Evolutionary conservation across 2,888 invertebrate species (phyloP).

Genomic region (Cerastis rubricosa): DNA sequence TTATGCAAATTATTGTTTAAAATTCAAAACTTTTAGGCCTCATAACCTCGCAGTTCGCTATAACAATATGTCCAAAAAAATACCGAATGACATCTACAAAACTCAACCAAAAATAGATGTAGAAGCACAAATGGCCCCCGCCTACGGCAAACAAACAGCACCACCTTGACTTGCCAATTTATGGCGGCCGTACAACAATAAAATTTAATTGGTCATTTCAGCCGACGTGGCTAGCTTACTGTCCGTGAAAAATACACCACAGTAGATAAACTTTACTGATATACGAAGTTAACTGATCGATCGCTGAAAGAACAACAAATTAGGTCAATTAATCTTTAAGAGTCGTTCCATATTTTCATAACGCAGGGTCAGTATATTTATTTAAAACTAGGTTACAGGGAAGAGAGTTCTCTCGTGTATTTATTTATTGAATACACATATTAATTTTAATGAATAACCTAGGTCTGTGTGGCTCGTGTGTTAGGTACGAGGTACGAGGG

Average conservation of each 20-base stretch:
- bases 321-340: conserved; percentile 28
- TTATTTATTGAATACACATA: conserved; percentile 32
- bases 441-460: conserved; percentile 54
- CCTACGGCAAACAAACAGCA: conserved; percentile 53
- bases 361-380: conserved; percentile 15
- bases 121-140: conserved; percentile 51
- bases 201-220: conserved; percentile 66
- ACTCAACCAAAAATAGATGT: conserved; percentile 39
- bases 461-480: conserved; percentile 57
- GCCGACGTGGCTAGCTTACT: conserved; percentile 51
- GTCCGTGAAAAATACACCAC: conserved; percentile 49
- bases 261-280: conserved; percentile 31
- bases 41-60: background rate
- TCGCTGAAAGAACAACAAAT: conserved; percentile 31
- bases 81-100: conserved; percentile 24
- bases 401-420: conserved; percentile 18
- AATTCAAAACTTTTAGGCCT: background rate
- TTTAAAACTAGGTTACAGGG: conserved; percentile 26
- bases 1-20: background rate
- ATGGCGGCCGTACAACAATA: conserved; percentile 61
- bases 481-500: conserved; percentile 64
- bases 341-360: conserved; percentile 23
- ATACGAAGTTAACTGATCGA: conserved; percentile 41
- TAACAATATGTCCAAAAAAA: conserved; percentile 16
- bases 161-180: conserved; percentile 67